These are phyloP conservation scores for Hydrophis major DNA, from an alignment of 2,797 vertebrate species.

Conservation along the genomic window DNA sequence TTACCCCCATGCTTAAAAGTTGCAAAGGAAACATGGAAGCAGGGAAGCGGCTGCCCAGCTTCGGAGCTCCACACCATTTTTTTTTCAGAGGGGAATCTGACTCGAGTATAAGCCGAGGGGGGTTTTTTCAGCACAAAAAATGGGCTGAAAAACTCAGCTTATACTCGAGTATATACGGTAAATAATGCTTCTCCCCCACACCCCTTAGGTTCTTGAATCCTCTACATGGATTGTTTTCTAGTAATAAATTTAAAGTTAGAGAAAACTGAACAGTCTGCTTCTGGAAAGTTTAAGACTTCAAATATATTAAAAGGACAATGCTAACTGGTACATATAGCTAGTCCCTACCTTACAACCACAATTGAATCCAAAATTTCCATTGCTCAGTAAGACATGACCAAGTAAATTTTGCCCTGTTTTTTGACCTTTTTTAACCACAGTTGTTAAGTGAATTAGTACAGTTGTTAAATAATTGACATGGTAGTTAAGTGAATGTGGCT, in stretches of 20 bases:
- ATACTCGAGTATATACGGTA: neutral
- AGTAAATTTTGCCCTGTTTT: neutral
- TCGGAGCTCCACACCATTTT: too few species aligned
- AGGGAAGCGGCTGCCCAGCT: too few species aligned
- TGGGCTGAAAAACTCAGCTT: too few species aligned
- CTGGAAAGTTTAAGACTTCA: neutral
- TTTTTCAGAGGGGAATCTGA: too few species aligned
- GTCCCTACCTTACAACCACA: neutral
- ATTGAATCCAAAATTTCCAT: neutral
- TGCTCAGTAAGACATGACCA: neutral
- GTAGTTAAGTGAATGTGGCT: neutral
- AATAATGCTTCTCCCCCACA: neutral
- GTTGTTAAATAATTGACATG: neutral
- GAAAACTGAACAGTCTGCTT: neutral
- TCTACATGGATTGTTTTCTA: neutral
- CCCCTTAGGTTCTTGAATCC: neutral
- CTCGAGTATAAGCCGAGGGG: too few species aligned
- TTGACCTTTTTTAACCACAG: neutral
- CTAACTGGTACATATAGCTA: neutral
- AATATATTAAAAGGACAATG: neutral
- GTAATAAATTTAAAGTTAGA: neutral
- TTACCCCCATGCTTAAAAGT: too few species aligned
- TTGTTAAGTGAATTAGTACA: neutral
- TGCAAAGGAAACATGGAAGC: too few species aligned
- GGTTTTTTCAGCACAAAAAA: too few species aligned